Evolutionary conservation across 2,888 invertebrate species (phyloP), one percentile per base, ranked within the genome.

Genomic region (Plebejus melissa): DNA sequence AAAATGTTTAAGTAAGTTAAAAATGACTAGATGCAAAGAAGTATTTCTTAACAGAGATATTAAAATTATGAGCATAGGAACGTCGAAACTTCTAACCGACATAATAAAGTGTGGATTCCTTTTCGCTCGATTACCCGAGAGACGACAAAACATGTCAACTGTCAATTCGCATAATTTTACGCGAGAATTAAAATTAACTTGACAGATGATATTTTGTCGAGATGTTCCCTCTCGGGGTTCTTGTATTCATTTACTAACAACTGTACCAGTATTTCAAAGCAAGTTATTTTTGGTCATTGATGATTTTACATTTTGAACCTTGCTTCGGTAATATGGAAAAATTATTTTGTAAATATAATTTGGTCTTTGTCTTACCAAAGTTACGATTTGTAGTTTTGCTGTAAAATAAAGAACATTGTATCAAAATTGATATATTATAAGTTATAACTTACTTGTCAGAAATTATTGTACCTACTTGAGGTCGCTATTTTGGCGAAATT

Each of bases 91-190:
- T 79, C 83, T 82, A 81, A 82, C 82, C 83, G 84, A 87, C 85
- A 84, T 86, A 87, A 88, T 88, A 87, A 89, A 90, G 87, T 81
- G 86, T 81, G 83, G 85, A 82, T 84, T 85, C 86, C 86, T 88
- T 88, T 90, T 88, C 81, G 87, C 86, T 83, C 86, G 87, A 90
- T 90, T 90, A 88, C 90, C 85, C 90, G 81, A 82, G 88, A 91
- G 90, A 90, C 87, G 89, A 91, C 90, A 90, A 90, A 92, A 89
- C 87, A 90, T 89, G 88, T 90, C 91, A 92, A 90, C 82, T 90
- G 91, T 90, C 91, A 91, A 90, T 90, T 91, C 88, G 83, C 87
- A 83, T 88, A 91, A 90, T 90, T 90, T 91, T 90, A 86, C 87
- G 84, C 81, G 83, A 80, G 84, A 89, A 90, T 91, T 91, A 91